Base-by-base conservation (phyloP, 37 sponge, comb jelly and placozoan species). In the Tethya wilhelma region DNA sequence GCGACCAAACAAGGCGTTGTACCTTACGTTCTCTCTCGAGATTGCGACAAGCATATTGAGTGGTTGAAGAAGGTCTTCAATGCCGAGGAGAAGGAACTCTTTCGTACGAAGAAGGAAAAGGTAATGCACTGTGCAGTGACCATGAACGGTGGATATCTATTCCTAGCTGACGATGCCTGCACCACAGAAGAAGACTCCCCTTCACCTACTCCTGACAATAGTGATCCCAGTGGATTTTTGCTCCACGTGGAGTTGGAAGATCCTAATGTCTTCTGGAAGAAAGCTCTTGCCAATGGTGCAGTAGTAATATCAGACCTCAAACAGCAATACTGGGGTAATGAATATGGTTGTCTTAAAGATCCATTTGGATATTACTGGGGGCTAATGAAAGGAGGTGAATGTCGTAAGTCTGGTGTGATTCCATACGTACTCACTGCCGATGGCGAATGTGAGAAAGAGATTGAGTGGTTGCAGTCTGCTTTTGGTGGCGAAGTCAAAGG, bases 361-460 rank as follows among this genome's bases (percentile, higher is more conserved):
- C 89, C 89, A 8, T 89, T 82, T 32, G 89, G 89, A 11, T 89
- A 64, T 46, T 36, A 44, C 39, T 89, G 89, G 89, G 53, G 71
- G 39, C 28, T 79, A 12, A n/a, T 29, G 22, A 53, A 71, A 74
- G 57, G 67, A 14, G 46, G 43, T 23, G 82, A 57, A 29, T 67
- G 53, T 30, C 66, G 67, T 31, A 85, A 70, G 28, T 26, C 46
- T 29, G 87, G 87, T 22, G 81, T 74, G 25, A 80, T 73, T 26
- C 74, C 87, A 20, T 87, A 80, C 69, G 59, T 87, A 46, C 17
- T 79, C 26, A 4, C 75, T 2, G 58, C 80, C 6, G 67, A 56
- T 2, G 82, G 79, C 7, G 44, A 56, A 4, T 79, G 87, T 46
- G 72, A 74, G 31, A 64, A 65, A 25, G 56, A 79, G 29, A 43